Base-by-base conservation (phyloP, 30 jellyfish, hydroid and myxozoan species). In the Pelagia noctiluca region DNA sequence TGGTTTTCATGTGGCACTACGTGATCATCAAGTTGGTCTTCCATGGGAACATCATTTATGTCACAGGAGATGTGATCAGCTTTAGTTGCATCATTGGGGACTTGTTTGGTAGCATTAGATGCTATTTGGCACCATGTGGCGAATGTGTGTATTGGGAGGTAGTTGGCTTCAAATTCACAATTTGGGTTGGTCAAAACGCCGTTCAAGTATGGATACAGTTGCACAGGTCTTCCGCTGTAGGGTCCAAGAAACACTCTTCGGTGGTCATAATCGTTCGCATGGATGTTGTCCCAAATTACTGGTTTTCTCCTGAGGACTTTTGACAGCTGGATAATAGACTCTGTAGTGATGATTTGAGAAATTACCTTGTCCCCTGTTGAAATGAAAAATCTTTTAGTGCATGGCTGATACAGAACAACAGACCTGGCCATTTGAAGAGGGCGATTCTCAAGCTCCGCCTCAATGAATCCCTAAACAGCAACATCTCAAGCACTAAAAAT, bases 171-270 rank as follows among this genome's bases (percentile, higher is more conserved):
- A 89, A 80, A 95, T 70, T 95, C 97, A 69, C 99, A 95, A 76
- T 95, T 95, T n/a, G 99, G 99, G 66, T 95, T 95, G 23, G 95
- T 85, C 4, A 95, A 88, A 7, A 95, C 89, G 26, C 99, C 99
- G 60, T 84, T 70, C 70, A 83, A 38, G 29, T 63, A 61, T 21
- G 75, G 71, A 74, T 85, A 95, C 18, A 95, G 94, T 72, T 95
- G 97, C 10, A 76, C 52, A 10, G 97, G 97, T 63, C 99, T 85
- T 12, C 97, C 97, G 31, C 91, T 78, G 81, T 89, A 95, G 10
- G 99, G 99, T 1, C 99, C 99, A 35, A 95, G 89, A 75, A 95
- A 95, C 32, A 95, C 97, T 16, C 97, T 87, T 37, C 99, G 76
- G 69, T 90, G 96, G 65, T 95, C 99, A 75, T 95, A 95, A 62